A percentile compares a stretch with the other conserved stretches of the same genome.
phyloP scores from a whole-genome alignment of 2,113 vertebrate species.

The Genyomyrus donnyi region DNA sequence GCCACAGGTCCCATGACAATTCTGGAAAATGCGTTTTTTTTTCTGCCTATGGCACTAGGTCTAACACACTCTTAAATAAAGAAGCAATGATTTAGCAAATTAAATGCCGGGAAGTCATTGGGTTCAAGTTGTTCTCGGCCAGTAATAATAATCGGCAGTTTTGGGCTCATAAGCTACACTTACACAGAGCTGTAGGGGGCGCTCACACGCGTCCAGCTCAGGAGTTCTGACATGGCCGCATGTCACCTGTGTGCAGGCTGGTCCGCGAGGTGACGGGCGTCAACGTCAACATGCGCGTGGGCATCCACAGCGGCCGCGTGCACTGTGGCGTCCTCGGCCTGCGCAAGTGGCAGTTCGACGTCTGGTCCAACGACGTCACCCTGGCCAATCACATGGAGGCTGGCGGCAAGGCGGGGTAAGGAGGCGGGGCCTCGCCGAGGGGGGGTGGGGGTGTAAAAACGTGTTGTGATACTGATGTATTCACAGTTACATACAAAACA shows the following conservation, averaged over 20 bases:
- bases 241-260: constrained; percentile 50
- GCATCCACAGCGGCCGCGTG: constrained; percentile 90
- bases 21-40: background rate
- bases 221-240: background rate
- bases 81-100: background rate
- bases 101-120: background rate
- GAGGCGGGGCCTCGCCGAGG: background rate
- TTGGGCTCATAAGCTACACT: background rate
- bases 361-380: constrained; percentile 95
- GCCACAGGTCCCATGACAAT: background rate
- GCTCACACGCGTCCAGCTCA: background rate
- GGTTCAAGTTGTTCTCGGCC: background rate
- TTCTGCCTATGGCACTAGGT: background rate
- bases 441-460: background rate
- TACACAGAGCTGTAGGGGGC: background rate
- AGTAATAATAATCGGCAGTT: background rate
- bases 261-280: constrained; percentile 91
- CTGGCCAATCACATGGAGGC: constrained; percentile 96
- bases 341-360: constrained; percentile 95
- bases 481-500: background rate
- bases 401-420: constrained; percentile 87
- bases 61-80: background rate
- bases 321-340: constrained; percentile 91
- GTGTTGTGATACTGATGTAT: background rate
- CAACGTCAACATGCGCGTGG: constrained; percentile 96